Percentiles rank a stretch among this genome's conserved stretches.
Evolutionary conservation across 2,113 vertebrate genomes (phyloP).

Genomic region (Isichthys henryi): DNA sequence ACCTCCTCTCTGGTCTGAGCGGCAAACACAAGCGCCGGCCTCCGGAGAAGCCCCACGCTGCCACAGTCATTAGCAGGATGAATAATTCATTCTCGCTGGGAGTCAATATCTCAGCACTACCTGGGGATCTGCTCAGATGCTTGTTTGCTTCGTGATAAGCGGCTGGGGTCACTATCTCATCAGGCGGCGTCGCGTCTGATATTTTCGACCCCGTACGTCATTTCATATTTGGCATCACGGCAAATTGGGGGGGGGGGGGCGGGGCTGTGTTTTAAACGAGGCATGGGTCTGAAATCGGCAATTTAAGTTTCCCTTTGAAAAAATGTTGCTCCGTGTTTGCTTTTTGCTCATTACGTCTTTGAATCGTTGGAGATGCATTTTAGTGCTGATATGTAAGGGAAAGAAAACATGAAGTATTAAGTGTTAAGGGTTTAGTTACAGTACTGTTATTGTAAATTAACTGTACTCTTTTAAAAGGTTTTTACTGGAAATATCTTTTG

Average conservation of each 20-base stretch:
- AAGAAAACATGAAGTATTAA: neutral
- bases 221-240: neutral
- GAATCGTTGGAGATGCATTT: neutral
- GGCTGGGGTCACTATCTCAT: conserved; percentile 31
- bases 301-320: neutral
- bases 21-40: neutral
- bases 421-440: neutral
- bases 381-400: neutral
- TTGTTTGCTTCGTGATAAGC: conserved; percentile 43
- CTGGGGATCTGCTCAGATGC: conserved; percentile 32
- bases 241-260: neutral
- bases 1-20: neutral
- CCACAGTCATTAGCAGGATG: conserved; percentile 33
- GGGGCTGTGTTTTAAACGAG: neutral
- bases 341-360: neutral
- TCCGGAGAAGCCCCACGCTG: neutral
- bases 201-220: conserved; percentile 20
- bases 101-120: conserved; percentile 40
- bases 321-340: neutral
- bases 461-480: neutral
- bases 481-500: neutral
- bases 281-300: neutral
- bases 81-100: conserved; percentile 45
- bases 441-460: neutral
- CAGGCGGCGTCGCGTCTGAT: conserved; percentile 26